These are phyloP conservation scores for roundworm (Caenorhabditis elegans) DNA, from an alignment of 1,140 invertebrate species.

Conservation along the genomic window WBcel235 BX284606.5:11432001-11432500, in stretches of 20 bases:
- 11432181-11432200: conserved; percentile 29
- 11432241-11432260: conserved; percentile 43
- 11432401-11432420: conserved; percentile 28
- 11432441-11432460: conserved; percentile 23
- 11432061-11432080: neutral
- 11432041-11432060: conserved; percentile 33
- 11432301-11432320: conserved; percentile 32
- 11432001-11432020: conserved; percentile 37
- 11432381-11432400: conserved; percentile 46
- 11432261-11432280: conserved; percentile 27
- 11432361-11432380: neutral
- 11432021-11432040: conserved; percentile 46
- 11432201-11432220: neutral
- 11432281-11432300: conserved; percentile 36
- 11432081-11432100: conserved; percentile 1
- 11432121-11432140: neutral
- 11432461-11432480: conserved; percentile 43
- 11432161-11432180: conserved; percentile 36
- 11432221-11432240: conserved; percentile 33
- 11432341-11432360: neutral
- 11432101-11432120: conserved; percentile 25
- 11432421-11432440: neutral
- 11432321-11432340: conserved; percentile 1
- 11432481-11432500: conserved; percentile 39
- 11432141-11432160: conserved; percentile 35